Evolutionary conservation across 2,888 invertebrate genomes (phyloP).

Genomic region (Embidobia sp.): DNA sequence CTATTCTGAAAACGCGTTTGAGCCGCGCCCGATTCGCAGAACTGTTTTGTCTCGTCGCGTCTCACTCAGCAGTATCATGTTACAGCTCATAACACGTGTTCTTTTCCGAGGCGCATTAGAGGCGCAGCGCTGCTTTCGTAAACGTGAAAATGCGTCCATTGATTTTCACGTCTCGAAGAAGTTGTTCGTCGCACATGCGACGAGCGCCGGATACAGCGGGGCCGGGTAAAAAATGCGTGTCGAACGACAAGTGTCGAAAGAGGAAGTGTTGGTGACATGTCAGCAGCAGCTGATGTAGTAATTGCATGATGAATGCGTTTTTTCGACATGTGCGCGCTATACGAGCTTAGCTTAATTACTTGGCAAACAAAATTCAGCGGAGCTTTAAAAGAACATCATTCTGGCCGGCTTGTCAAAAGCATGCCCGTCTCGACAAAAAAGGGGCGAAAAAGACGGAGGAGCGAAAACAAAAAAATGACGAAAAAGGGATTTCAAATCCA

Average conservation of each 20-base stretch:
- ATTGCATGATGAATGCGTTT: slow-evolving; percentile 64
- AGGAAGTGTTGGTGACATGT: slow-evolving; percentile 62
- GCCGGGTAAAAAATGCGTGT: slow-evolving; percentile 56
- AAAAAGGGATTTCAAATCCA: slow-evolving; percentile 25
- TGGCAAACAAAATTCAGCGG: slow-evolving; percentile 51
- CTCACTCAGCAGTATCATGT: slow-evolving; percentile 59
- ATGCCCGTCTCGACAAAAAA: slow-evolving; percentile 18
- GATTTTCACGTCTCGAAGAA: slow-evolving; percentile 66
- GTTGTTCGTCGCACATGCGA: slow-evolving; percentile 41
- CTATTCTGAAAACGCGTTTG: slow-evolving; percentile 30
- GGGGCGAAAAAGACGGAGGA: slow-evolving; percentile 14
- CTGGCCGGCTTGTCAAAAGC: slow-evolving; percentile 48
- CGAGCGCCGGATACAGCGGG: slow-evolving; percentile 50
- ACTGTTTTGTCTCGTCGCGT: slow-evolving; percentile 40
- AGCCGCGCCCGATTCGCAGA: slow-evolving; percentile 34
- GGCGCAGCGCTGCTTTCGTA: slow-evolving; percentile 57
- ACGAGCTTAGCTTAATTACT: slow-evolving; percentile 60
- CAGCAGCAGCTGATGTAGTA: slow-evolving; percentile 63
- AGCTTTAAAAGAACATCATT: slow-evolving; percentile 51
- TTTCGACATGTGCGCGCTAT: slow-evolving; percentile 58
- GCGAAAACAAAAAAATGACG: not conserved
- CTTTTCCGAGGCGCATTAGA: slow-evolving; percentile 54
- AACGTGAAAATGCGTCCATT: slow-evolving; percentile 64
- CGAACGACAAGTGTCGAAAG: slow-evolving; percentile 65
- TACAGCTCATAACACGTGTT: slow-evolving; percentile 64